Evolutionary conservation across 1,140 invertebrate genomes (phyloP).

Genomic region (Drosophila rhopaloa): DNA sequence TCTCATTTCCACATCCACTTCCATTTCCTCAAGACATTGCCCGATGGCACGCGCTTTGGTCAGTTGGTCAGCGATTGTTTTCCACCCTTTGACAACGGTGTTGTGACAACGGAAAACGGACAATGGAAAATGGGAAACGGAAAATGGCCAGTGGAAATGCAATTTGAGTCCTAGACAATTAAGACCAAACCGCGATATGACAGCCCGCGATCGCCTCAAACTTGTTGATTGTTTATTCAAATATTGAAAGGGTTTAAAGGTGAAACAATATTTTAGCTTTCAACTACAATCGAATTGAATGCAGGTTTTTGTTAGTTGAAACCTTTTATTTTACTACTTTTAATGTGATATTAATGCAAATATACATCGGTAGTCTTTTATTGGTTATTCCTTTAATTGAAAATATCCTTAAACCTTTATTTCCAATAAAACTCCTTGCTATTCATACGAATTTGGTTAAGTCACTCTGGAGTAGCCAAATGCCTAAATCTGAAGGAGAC

Average conservation of each 20-base stretch:
- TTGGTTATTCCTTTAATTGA: neutral
- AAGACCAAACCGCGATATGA: slow-evolving; percentile 28
- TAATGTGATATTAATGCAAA: too few species aligned
- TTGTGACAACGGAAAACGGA: slow-evolving; percentile 33
- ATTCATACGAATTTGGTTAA: slow-evolving; percentile 11
- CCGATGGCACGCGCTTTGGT: slow-evolving; percentile 35
- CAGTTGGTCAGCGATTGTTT: slow-evolving; percentile 27
- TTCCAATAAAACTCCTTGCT: neutral
- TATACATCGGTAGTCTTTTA: too few species aligned
- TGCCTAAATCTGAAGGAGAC: neutral
- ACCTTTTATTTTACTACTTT: too few species aligned
- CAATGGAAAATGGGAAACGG: slow-evolving; percentile 17
- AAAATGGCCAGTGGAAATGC: slow-evolving; percentile 20
- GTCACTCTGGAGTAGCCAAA: neutral
- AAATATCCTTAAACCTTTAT: neutral
- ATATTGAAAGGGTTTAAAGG: neutral
- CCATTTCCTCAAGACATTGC: slow-evolving; percentile 33
- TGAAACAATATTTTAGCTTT: too few species aligned
- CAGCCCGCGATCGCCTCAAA: slow-evolving; percentile 9
- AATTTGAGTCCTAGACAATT: slow-evolving; percentile 33
- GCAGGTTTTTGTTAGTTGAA: too few species aligned
- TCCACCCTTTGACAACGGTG: slow-evolving; percentile 28
- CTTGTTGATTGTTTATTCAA: neutral
- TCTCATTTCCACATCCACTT: too few species aligned
- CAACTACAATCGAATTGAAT: too few species aligned